Percentiles rank a stretch among this genome's conserved stretches.
Conservation (phyloP, 2,113 vertebrate species). For the Gallinago media region DNA sequence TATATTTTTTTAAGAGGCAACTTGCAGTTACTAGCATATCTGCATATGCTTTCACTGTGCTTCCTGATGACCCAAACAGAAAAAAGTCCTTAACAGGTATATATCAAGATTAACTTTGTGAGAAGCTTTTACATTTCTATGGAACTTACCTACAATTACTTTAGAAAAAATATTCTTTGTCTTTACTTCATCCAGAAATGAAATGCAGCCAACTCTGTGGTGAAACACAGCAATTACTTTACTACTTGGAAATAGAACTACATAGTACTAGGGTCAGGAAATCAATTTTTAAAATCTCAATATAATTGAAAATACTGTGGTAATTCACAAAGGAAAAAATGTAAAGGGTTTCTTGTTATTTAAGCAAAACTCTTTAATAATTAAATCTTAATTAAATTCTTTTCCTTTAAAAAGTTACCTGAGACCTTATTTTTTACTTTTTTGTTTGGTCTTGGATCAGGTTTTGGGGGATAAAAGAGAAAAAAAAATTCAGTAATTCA, state of each 20-base stretch:
- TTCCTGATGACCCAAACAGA: not conserved
- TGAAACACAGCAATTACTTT: not conserved
- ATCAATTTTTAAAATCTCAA: not conserved
- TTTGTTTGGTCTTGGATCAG: not conserved
- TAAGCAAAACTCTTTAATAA: not conserved
- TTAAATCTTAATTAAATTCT: not conserved
- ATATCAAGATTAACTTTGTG: not conserved
- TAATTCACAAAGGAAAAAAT: not conserved
- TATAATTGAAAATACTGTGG: not conserved
- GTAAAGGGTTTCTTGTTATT: not conserved
- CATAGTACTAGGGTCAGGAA: not conserved
- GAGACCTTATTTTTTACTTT: rapidly evolving
- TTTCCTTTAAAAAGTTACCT: not conserved
- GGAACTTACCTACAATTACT: not conserved
- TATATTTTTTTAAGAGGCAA: not conserved
- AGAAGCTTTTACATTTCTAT: not conserved
- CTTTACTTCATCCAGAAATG: not conserved
- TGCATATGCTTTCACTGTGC: not conserved
- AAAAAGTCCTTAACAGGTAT: not conserved
- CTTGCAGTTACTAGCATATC: not conserved
- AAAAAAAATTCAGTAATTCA: not conserved
- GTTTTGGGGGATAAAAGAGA: not conserved
- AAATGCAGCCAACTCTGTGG: not conserved
- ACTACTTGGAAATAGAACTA: not conserved
- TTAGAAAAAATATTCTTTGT: not conserved